A percentile compares a stretch with the other conserved stretches of the same genome.
Conservation (phyloP, 2,797 vertebrate genomes). For the Pseudomugil gertrudae region DNA sequence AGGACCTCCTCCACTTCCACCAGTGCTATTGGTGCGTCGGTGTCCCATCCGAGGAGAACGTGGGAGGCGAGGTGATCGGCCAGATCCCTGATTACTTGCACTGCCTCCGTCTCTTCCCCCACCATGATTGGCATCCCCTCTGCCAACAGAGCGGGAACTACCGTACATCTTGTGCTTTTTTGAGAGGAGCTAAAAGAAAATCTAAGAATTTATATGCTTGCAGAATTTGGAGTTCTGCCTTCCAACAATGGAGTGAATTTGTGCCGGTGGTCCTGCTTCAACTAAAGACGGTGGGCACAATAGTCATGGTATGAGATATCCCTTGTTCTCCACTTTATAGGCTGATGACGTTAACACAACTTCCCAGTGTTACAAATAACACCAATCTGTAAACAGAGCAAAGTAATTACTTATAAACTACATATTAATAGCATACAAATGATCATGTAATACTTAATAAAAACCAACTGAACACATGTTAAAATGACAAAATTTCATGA, state of each 20-base stretch:
- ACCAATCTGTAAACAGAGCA: conserved; percentile 62
- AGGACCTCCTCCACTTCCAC: conserved; percentile 89
- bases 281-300: conserved; percentile 25
- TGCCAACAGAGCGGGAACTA: conserved; percentile 94
- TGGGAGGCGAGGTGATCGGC: conserved; percentile 94
- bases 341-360: conserved; percentile 15
- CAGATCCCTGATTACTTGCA: conserved; percentile 88
- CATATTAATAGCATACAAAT: neutral
- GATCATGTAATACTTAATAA: neutral
- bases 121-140: conserved; percentile 90
- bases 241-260: conserved; percentile 18
- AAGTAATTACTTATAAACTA: conserved; percentile 6
- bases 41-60: conserved; percentile 96
- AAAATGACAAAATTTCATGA: neutral
- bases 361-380: conserved; percentile 26
- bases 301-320: conserved; percentile 48
- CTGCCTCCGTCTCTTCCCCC: conserved; percentile 81
- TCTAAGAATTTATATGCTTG: conserved; percentile 7
- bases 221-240: conserved; percentile 14
- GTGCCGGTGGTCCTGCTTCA: conserved; percentile 39
- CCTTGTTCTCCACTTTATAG: conserved; percentile 30
- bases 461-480: neutral
- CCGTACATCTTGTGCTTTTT: conserved; percentile 88
- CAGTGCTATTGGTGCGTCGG: conserved; percentile 96
- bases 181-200: conserved; percentile 23